A percentile compares a stretch with the other conserved stretches of the same genome.
phyloP scores from a whole-genome alignment of 2,797 vertebrate genomes.

The Columba guinea region DNA sequence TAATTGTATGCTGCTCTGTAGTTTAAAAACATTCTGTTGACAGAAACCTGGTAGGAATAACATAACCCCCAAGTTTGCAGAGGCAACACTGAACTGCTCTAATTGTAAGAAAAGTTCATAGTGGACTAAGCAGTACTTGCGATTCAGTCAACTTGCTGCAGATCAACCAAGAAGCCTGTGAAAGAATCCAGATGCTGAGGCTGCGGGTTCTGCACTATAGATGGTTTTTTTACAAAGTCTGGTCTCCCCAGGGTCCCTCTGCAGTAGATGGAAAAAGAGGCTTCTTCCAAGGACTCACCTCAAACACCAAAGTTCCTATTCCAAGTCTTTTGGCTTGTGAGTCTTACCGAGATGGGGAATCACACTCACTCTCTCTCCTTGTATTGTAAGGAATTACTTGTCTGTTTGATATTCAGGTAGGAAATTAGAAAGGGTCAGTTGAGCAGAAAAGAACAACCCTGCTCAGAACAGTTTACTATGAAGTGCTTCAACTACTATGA shows the following conservation, averaged over 20 bases:
- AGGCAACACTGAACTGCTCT: not conserved
- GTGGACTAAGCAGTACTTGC: not conserved
- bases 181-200: not conserved
- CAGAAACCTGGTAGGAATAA: not conserved
- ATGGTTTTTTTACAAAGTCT: not conserved
- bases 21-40: slow-evolving; percentile 20
- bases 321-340: not conserved
- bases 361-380: not conserved
- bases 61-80: not conserved
- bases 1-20: not conserved
- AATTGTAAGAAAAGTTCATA: not conserved
- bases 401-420: not conserved
- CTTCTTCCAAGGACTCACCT: not conserved
- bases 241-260: not conserved
- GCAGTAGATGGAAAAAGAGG: not conserved
- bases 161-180: not conserved
- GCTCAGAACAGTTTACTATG: not conserved
- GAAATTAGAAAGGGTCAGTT: not conserved
- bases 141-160: not conserved
- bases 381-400: not conserved
- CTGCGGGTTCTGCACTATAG: not conserved
- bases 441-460: not conserved
- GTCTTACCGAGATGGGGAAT: not conserved
- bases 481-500: not conserved
- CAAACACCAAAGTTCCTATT: not conserved